Conservation (phyloP, 2,113 vertebrate species). For the Carettochelys insculpta region DNA sequence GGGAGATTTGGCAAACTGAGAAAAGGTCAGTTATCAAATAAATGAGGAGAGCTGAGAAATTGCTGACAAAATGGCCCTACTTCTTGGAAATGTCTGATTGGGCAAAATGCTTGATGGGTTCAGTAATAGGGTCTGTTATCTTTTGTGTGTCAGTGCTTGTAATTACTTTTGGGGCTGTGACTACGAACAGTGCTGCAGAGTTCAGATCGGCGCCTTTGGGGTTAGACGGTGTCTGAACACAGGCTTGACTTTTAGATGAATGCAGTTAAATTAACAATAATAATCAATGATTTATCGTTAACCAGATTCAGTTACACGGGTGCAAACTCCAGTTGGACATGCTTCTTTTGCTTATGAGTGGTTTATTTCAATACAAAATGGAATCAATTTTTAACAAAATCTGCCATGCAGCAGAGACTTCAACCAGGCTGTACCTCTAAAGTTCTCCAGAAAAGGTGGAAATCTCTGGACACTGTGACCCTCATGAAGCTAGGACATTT, state of each 20-base stretch:
- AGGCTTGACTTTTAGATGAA: fast-evolving
- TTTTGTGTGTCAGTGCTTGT: neutral
- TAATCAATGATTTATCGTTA: neutral
- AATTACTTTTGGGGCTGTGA: neutral
- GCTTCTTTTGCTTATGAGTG: neutral
- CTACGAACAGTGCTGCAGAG: fast-evolving
- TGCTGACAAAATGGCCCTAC: neutral
- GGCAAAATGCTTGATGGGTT: neutral
- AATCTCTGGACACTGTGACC: neutral
- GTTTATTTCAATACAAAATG: neutral
- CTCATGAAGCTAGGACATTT: neutral
- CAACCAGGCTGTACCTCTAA: neutral
- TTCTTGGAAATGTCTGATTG: neutral
- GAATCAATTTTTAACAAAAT: neutral
- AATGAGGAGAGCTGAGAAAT: conserved; percentile 34
- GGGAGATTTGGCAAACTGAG: neutral
- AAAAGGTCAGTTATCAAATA: conserved; percentile 28
- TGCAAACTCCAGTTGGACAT: neutral
- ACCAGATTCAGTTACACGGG: neutral
- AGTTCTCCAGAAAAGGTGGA: neutral
- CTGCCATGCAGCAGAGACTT: neutral
- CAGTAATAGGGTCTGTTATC: neutral
- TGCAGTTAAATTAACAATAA: neutral
- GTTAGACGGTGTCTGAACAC: neutral
- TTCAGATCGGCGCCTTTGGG: fast-evolving